Conservation (phyloP, 2,797 vertebrate species). For the Eremophila alpestris region DNA sequence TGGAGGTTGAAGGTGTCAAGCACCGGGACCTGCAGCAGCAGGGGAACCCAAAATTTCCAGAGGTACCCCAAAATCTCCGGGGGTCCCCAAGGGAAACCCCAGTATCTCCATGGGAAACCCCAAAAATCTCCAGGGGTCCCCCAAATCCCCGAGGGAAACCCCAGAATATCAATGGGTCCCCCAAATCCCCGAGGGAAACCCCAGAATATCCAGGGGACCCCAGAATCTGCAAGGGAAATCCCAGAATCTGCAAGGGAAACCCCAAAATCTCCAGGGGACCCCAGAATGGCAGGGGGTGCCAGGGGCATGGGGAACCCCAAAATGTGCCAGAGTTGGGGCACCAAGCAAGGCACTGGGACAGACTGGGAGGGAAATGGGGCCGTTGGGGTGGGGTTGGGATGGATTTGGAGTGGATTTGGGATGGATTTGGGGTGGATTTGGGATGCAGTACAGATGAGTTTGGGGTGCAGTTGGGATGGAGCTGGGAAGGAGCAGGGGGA, state of each 20-base stretch:
- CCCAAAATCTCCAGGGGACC: neutral
- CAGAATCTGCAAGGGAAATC: too few relatives aligned
- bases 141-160: neutral
- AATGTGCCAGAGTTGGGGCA: neutral
- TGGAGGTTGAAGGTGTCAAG: rapidly evolving
- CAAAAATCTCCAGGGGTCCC: too few relatives aligned
- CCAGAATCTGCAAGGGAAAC: too few relatives aligned
- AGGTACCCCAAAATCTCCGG: rapidly evolving
- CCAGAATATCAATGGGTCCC: rapidly evolving
- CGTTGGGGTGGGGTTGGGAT: rapidly evolving
- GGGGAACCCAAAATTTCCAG: too few relatives aligned
- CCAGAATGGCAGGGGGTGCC: neutral
- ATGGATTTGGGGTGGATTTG: too few relatives aligned
- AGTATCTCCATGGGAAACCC: too few relatives aligned
- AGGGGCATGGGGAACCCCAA: neutral
- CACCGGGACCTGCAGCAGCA: rapidly evolving
- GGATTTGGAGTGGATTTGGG: neutral
- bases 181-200: neutral
- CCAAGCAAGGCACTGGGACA: rapidly evolving
- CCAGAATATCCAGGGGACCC: neutral
- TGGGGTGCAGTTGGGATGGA: neutral
- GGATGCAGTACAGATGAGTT: too few relatives aligned
- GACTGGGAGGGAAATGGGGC: neutral
- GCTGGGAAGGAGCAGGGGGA: neutral
- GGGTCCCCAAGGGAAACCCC: too few relatives aligned